Base-by-base conservation (phyloP, 2,113 vertebrate species). In the Cynoglossus semilaevis region DNA sequence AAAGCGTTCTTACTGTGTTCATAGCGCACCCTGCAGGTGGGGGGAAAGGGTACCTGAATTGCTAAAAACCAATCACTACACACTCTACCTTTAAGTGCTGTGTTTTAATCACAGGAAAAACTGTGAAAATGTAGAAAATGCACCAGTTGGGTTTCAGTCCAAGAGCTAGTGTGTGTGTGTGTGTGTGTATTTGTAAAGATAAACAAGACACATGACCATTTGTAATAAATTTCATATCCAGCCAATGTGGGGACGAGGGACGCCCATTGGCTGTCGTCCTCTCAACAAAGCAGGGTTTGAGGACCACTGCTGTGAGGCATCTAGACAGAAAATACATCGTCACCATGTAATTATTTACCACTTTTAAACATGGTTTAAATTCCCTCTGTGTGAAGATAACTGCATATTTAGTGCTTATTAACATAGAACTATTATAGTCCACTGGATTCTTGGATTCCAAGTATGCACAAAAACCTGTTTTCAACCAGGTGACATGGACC, bases 391-490 rank as follows among this genome's bases (percentile, higher is more conserved):
- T 44, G 2, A 4, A 29, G 1, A 16, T 3, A 35, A 40, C 51
- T 41, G 44, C 11, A 19, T 14, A 54, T 10, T 10, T 7, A 17
- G 46, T 63, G 51, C 46, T 67, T 40, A 72, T 46, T 51, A 76
- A 58, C 55, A 70, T 66, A 66, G 85, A 90, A 90, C 92, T 93
- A 91, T 79, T 89, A 88, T 90, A 91, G 91, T 91, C 89, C 81
- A 87, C 69, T 71, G 63, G 80, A 78, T 76, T 85, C 91, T 92
- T 92, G 91, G 91, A 93, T 93, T 91, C 91, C 90, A 93, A 92
- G 91, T 66, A 77, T 51, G 62, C 67, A 47, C 41, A 75, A 74
- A 12, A 12, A 57, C 5, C 11, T 0, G 15, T 51, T 62, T 53
- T 40, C 13, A 44, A 62, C 63, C 67, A 55, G 52, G 66, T 70